Evolutionary conservation across 92 coral and sea anemone species (phyloP), one percentile per base, ranked within the genome.

Genomic region (Palythoa caribaeorum): DNA sequence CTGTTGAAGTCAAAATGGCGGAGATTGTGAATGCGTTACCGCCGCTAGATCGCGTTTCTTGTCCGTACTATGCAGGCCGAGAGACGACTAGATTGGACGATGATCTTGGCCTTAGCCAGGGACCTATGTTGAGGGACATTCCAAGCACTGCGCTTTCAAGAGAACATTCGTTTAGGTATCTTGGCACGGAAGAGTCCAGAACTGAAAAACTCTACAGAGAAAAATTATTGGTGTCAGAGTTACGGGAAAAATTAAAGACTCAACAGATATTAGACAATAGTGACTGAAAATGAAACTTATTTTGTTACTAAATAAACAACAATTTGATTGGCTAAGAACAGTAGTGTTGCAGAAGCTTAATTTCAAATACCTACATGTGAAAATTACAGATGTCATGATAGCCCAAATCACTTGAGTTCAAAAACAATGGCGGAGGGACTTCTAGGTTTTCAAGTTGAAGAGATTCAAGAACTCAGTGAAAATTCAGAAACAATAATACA

Each of bases 1-100:
- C 98, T 13, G 90, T 88, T 59, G 96, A 94, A 77, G 92, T 94
- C 1, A 94, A 92, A 84, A 93, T 95, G 71, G 85, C 83, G n/a
- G 91, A 90, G 20, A 80, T 94, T 8, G 92, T 91, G 70, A 91
- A 80, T 50, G 86, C 83, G 51, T 52, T 92, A 21, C 88, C 85
- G 36, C 65, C 57, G 8, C 1, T 54, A 2, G 57, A 75, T 16
- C 17, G 12, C n/a, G n/a, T 15, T 2, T 36, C 69, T 11, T 40
- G 36, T 53, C 89, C 73, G 37, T 65, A 75, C 50, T 5, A 20
- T 13, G 83, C 53, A 19, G 76, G 50, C 7, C 5, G 36, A 38
- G 60, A 66, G 5, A 9, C 20, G 2, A 13, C 3, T 21, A 62
- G 21, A 20, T 52, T 51, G 48, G 35, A 16, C 20, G 35, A 14